These are phyloP conservation scores for Pontoporia blainvillei DNA, from an alignment of 2,113 vertebrate species.

Conservation along the genomic window DNA sequence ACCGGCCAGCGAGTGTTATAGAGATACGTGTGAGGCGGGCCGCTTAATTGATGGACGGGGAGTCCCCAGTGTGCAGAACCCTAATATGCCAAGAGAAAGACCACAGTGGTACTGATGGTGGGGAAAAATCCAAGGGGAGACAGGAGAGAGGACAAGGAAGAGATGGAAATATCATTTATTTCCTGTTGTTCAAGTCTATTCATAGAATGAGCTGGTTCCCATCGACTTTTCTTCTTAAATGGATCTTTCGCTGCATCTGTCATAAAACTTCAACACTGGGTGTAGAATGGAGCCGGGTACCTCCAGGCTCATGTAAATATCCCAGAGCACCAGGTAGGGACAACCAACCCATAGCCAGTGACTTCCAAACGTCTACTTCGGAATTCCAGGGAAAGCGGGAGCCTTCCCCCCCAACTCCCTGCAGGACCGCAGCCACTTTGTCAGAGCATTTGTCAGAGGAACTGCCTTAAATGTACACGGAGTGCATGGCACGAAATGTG, in stretches of 20 bases:
- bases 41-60: background rate
- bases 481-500: background rate
- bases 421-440: background rate
- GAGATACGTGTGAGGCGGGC: rapidly evolving
- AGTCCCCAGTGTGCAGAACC: background rate
- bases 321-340: background rate
- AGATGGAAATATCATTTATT: background rate
- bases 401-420: background rate
- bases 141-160: background rate
- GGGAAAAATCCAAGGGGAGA: background rate
- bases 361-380: background rate
- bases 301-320: background rate
- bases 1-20: background rate
- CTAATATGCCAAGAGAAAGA: background rate
- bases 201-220: background rate
- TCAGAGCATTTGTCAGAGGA: background rate
- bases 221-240: background rate
- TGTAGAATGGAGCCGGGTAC: background rate
- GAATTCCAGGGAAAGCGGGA: background rate
- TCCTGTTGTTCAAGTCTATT: background rate
- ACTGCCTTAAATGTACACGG: conserved; percentile 55
- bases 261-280: background rate
- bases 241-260: background rate
- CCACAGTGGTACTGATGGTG: background rate
- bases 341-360: background rate